phyloP scores from a whole-genome alignment of 2,113 vertebrate genomes.

The Pithys albifrons region DNA sequence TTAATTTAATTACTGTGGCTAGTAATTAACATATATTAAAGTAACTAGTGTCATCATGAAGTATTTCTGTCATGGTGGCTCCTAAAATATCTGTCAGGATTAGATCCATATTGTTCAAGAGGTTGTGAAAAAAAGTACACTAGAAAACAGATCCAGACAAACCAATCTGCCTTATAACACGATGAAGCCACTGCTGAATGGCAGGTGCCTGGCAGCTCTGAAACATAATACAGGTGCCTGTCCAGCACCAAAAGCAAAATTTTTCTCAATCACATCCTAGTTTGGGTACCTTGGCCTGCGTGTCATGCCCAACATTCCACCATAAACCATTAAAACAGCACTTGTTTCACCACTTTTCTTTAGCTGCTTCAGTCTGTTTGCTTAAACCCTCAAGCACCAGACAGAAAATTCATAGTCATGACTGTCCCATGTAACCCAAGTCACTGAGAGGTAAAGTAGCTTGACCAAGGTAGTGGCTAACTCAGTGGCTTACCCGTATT shows the following conservation, averaged over 20 bases:
- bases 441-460: background rate
- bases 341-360: background rate
- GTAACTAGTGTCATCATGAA: background rate
- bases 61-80: background rate
- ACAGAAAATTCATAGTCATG: background rate
- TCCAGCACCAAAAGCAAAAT: background rate
- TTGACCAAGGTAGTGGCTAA: background rate
- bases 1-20: background rate
- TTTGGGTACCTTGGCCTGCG: background rate
- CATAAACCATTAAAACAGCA: background rate
- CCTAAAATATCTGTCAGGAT: background rate
- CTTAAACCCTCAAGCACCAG: background rate
- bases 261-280: background rate
- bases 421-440: background rate
- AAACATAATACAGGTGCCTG: background rate
- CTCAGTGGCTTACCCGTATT: background rate
- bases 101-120: background rate
- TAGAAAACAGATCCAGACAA: background rate
- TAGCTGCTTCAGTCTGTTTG: background rate
- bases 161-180: background rate
- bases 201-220: background rate
- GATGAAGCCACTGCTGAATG: background rate
- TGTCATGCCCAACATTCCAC: background rate
- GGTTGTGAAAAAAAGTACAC: background rate
- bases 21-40: slow-evolving; percentile 18